Conservation (phyloP, 2,797 vertebrate genomes). For the Agapornis canus region DNA sequence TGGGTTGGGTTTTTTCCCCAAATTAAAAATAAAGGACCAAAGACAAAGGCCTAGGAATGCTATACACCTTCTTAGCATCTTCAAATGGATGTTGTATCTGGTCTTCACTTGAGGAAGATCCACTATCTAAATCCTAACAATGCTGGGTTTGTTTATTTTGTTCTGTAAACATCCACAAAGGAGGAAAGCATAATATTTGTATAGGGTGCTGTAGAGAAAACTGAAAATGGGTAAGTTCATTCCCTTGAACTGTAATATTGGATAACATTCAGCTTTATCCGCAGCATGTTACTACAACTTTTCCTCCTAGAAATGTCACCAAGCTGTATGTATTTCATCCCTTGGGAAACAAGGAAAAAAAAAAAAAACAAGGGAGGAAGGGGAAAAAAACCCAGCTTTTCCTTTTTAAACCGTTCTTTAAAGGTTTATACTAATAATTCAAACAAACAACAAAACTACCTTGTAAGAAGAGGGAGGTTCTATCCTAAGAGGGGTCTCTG, state of each 20-base stretch:
- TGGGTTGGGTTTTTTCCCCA: background rate
- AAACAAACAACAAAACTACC: conserved; percentile 68
- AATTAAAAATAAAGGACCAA: background rate
- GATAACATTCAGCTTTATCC: background rate
- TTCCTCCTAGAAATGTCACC: background rate
- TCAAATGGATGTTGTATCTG: background rate
- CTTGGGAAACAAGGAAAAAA: background rate
- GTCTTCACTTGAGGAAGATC: background rate
- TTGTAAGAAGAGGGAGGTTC: conserved; percentile 89
- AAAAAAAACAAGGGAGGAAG: background rate
- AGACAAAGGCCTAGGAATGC: background rate
- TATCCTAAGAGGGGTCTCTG: conserved; percentile 89
- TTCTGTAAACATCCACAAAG: background rate
- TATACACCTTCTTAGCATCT: background rate
- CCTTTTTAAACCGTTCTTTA: background rate
- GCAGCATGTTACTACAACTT: background rate
- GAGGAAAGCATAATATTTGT: background rate
- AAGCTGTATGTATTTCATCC: background rate
- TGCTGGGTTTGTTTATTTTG: background rate
- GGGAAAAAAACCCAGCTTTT: background rate
- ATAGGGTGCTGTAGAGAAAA: background rate
- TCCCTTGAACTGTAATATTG: background rate
- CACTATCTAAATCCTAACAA: background rate
- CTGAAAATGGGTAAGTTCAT: background rate
- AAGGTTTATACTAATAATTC: background rate